Percentiles rank a stretch among this genome's conserved stretches.
phyloP scores from a whole-genome alignment of 1,140 invertebrate genomes.

The Nasonia longicornis region DNA sequence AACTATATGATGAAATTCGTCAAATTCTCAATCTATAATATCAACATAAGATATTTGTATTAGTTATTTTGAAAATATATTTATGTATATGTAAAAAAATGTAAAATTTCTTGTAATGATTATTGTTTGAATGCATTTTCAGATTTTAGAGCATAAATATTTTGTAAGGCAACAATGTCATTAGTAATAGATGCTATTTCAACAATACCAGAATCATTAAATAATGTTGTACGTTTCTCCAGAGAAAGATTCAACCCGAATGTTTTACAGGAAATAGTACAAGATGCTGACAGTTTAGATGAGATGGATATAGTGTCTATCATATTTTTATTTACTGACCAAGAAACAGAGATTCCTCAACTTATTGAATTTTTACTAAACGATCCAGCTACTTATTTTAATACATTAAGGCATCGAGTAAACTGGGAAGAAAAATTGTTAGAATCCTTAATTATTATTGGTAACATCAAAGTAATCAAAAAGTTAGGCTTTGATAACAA shows the following conservation, averaged over 20 bases:
- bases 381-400: neutral
- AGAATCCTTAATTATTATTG: constrained; percentile 26
- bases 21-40: too few species aligned
- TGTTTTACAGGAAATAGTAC: constrained; percentile 19
- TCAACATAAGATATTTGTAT: too few species aligned
- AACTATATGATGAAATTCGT: too few species aligned
- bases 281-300: constrained; percentile 22
- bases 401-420: neutral
- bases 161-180: neutral
- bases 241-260: constrained; percentile 6
- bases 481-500: constrained; percentile 24
- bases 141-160: neutral
- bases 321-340: constrained; percentile 39
- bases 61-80: too few species aligned
- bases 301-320: constrained; percentile 24
- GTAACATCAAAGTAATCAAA: constrained; percentile 22
- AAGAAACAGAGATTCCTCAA: constrained; percentile 1
- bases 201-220: neutral
- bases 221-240: neutral
- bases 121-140: neutral
- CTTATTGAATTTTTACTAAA: neutral
- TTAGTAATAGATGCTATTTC: constrained; percentile 4
- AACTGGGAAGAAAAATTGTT: constrained; percentile 37
- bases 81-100: too few species aligned
- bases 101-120: neutral